phyloP scores from a whole-genome alignment of 2,797 vertebrate genomes.

The Oophaga sylvatica region DNA sequence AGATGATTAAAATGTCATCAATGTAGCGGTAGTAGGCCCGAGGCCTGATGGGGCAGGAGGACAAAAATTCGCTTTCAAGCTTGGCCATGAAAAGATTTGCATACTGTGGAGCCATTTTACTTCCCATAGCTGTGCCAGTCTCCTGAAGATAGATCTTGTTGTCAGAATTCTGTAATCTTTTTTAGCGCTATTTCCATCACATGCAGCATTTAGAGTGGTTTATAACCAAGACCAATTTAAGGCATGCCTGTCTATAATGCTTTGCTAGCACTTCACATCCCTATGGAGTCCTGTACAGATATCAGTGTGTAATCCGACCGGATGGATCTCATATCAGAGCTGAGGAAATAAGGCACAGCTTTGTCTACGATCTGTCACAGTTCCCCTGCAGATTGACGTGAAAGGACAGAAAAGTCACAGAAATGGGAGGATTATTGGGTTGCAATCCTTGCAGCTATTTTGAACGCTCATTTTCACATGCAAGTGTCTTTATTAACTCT shows the following conservation, averaged over 20 bases:
- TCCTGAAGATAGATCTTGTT: too few species aligned
- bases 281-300: slow-evolving; percentile 27
- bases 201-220: neutral
- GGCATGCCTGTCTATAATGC: neutral
- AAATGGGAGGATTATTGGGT: slow-evolving; percentile 42
- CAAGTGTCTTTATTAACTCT: slow-evolving; percentile 44
- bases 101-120: too few species aligned
- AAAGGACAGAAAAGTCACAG: slow-evolving; percentile 32
- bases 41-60: too few species aligned
- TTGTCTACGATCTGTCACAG: slow-evolving; percentile 30
- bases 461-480: slow-evolving; percentile 33
- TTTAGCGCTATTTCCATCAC: neutral
- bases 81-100: too few species aligned
- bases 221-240: neutral
- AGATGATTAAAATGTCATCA: too few species aligned
- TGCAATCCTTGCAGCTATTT: slow-evolving; percentile 2
- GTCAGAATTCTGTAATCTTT: neutral
- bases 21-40: too few species aligned
- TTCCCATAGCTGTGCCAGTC: too few species aligned
- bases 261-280: neutral
- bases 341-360: slow-evolving; percentile 20
- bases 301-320: slow-evolving; percentile 43
- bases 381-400: neutral
- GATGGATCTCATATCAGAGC: slow-evolving; percentile 42
- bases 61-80: too few species aligned